These are phyloP conservation scores for Gymnothorax reevesii DNA, from an alignment of 2,797 vertebrate species.

Conservation along the genomic window DNA sequence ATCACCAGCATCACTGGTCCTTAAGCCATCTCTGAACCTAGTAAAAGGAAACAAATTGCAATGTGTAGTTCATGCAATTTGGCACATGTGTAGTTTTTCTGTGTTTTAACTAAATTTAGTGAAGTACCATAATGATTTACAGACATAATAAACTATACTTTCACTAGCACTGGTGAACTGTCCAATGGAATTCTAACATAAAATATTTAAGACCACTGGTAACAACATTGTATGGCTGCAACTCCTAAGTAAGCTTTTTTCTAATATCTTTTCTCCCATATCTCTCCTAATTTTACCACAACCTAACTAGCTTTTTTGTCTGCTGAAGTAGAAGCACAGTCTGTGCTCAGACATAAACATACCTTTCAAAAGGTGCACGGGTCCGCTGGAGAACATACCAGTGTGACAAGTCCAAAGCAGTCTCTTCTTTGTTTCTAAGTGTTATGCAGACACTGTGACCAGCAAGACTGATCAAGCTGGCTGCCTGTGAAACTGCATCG, in stretches of 20 bases:
- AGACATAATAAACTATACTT: slow-evolving; percentile 8
- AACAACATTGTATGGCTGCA: no score
- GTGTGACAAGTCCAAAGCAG: slow-evolving; percentile 32
- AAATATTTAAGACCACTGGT: no score
- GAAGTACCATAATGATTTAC: neutral
- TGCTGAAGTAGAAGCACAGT: neutral
- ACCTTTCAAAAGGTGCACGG: slow-evolving; percentile 45
- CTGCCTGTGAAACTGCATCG: slow-evolving; percentile 34
- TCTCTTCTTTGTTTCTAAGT: slow-evolving; percentile 36
- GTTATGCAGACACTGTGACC: slow-evolving; percentile 36
- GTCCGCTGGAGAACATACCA: slow-evolving; percentile 51
- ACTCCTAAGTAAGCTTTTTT: no score
- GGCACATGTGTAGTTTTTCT: no score
- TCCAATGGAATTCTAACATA: no score
- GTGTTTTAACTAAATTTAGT: neutral
- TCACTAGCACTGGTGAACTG: neutral
- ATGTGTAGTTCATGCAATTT: no score
- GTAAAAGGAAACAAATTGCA: slow-evolving; percentile 32
- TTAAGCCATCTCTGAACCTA: slow-evolving; percentile 42
- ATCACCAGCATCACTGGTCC: no score
- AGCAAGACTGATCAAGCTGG: slow-evolving; percentile 41
- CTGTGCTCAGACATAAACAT: slow-evolving; percentile 22
- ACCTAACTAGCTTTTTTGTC: no score
- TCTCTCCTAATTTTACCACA: no score
- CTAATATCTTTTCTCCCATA: no score